Conservation (phyloP, 1,140 invertebrate genomes). For the Dendroctonus valens region DNA sequence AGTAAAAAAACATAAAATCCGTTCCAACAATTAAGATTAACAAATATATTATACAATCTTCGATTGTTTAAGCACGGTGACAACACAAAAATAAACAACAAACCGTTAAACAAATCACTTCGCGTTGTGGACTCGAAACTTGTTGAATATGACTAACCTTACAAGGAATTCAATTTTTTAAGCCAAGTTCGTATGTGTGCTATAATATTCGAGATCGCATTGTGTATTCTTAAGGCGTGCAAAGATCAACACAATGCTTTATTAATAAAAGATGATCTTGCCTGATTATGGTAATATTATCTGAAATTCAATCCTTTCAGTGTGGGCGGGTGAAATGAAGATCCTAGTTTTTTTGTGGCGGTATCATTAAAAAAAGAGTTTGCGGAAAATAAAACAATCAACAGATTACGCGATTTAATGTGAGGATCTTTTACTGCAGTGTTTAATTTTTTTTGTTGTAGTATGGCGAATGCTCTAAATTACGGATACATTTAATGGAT, state of each 20-base stretch:
- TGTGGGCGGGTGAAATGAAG: conserved; percentile 15
- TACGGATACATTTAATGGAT: no score
- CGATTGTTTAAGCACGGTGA: not conserved
- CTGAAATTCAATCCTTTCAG: conserved; percentile 18
- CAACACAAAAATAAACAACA: not conserved
- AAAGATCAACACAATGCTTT: conserved; percentile 29
- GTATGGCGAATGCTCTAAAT: no score
- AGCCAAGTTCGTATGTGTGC: conserved; percentile 11
- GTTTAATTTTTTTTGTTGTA: no score
- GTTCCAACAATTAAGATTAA: no score
- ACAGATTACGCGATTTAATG: no score
- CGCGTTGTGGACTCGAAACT: conserved; percentile 13
- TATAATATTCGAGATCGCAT: conserved; percentile 20
- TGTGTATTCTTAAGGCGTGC: conserved; percentile 25
- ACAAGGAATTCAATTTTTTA: conserved; percentile 27
- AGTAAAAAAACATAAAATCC: no score
- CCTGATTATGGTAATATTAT: conserved; percentile 22
- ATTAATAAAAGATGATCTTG: conserved; percentile 33
- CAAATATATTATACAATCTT: no score
- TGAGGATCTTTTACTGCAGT: no score
- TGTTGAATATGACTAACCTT: conserved; percentile 29
- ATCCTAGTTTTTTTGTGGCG: not conserved
- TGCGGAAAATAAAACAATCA: no score
- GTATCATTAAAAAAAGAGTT: no score
- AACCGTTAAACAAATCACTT: conserved; percentile 8